phyloP scores from a whole-genome alignment of 2,888 invertebrate genomes.

The Orthosia cruda region DNA sequence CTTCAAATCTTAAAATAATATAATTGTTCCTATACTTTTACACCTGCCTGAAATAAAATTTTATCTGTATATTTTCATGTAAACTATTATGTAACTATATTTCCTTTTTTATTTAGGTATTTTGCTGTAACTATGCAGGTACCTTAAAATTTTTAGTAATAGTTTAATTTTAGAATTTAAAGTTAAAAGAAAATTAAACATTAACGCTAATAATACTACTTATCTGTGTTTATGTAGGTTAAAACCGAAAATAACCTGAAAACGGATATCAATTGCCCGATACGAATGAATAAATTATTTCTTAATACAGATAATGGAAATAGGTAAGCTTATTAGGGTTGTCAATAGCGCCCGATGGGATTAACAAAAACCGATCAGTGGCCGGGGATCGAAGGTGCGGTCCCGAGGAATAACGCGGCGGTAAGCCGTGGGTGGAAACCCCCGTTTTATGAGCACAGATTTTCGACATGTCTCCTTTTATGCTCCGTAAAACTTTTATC shows the following conservation, averaged over 20 bases:
- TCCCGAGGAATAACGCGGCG: constrained; percentile 52
- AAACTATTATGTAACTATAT: too few species aligned
- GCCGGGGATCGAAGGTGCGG: constrained; percentile 48
- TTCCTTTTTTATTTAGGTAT: neutral
- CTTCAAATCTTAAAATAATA: neutral
- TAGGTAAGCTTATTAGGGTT: constrained; percentile 63
- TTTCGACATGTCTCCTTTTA: constrained; percentile 85
- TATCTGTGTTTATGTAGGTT: constrained; percentile 28
- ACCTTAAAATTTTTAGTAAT: neutral
- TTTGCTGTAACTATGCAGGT: too few species aligned
- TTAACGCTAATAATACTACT: constrained; percentile 23
- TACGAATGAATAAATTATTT: constrained; percentile 61
- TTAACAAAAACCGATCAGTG: constrained; percentile 60
- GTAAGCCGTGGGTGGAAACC: constrained; percentile 72
- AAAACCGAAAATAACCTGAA: constrained; percentile 31
- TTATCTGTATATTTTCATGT: neutral
- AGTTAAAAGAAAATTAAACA: constrained; percentile 21
- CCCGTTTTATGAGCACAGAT: constrained; percentile 84
- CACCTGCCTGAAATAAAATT: neutral
- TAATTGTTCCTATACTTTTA: neutral
- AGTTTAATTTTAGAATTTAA: constrained; percentile 7
- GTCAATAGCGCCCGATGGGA: constrained; percentile 65
- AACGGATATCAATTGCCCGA: constrained; percentile 45
- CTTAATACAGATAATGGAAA: constrained; percentile 61
- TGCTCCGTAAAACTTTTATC: constrained; percentile 86